Base-by-base conservation (phyloP, 92 coral and sea anemone genomes). In the Heteractis magnifica region DNA sequence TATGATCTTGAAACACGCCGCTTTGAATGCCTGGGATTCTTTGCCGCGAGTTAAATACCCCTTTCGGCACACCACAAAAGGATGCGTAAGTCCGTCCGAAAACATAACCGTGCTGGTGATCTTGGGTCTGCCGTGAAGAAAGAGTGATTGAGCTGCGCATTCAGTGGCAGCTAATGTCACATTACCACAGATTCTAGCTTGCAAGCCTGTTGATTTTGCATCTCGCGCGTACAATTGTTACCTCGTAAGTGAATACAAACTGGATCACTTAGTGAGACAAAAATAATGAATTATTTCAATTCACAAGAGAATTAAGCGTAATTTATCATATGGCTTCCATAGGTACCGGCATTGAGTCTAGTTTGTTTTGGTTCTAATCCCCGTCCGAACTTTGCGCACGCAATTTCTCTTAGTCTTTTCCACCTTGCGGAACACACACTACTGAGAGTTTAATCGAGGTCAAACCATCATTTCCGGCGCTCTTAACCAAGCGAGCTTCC, bases 1-100 rank as follows among this genome's bases (percentile, higher is more conserved):
- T 23, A 74, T 81, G 80, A 83, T 72, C 52, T 86, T 82, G 71
- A 75, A 65, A 83, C 77, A 75, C 49, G 91, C 91, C 92, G 94
- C 88, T 93, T 93, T 90, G 91, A 89, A 93, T 93, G 83, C 91
- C 87, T 87, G 52, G 77, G 89, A 93, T 93, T 86, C 94, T 84
- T 91, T 82, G 56, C 82, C 41, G 70, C 82, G 79, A 80, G 77
- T 91, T 74, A 58, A 74, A 70, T 52, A 77, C 83, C 80, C 78
- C 82, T 92, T 88, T 91, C 94, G 91, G 94, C 92, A 77, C 58
- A 71, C 76, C 53, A 78, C 90, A 92, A 91, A 89, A 87, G 89
- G 76, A 56, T 55, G 60, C 59, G 12, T 80, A 64, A 80, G 83
- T 21, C 76, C 51, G n/a, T 78, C 50, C 9, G 51, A 80, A 80